Evolutionary conservation across 2,113 vertebrate species (phyloP).

Genomic region (Tragelaphus strepsiceros): DNA sequence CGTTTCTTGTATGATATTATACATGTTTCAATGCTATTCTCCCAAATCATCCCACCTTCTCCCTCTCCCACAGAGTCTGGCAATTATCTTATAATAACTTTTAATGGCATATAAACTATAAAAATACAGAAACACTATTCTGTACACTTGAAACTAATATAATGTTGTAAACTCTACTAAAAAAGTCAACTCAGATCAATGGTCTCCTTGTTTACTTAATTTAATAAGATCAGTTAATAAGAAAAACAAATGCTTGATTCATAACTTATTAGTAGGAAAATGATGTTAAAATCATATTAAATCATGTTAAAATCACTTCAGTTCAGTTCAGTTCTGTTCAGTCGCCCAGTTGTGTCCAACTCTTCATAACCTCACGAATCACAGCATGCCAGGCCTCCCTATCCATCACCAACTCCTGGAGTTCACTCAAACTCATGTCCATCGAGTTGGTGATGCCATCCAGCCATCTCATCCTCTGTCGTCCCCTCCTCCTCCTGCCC

Average conservation of each 20-base stretch:
- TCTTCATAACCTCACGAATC: rapidly evolving
- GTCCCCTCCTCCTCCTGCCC: no score
- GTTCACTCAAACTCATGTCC: no score
- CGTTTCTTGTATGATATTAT: no score
- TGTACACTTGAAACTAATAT: not conserved
- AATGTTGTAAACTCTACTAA: not conserved
- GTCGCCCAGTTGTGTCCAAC: no score
- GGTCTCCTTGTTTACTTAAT: not conserved
- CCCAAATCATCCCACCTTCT: no score
- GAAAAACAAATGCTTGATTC: not conserved
- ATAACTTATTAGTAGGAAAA: not conserved
- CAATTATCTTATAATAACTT: not conserved
- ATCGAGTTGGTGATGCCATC: no score
- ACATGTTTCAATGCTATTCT: no score
- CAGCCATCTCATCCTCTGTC: no score
- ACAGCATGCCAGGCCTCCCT: no score
- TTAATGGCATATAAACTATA: not conserved
- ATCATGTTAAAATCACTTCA: not conserved
- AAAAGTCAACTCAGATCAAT: not conserved
- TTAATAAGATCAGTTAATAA: not conserved
- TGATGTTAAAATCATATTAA: not conserved
- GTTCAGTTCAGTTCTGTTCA: no score
- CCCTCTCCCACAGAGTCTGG: no score
- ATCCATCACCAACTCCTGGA: no score
- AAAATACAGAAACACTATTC: not conserved